Base-by-base conservation (phyloP, 64 coral and sea anemone species). In the Montipora efflorescens region DNA sequence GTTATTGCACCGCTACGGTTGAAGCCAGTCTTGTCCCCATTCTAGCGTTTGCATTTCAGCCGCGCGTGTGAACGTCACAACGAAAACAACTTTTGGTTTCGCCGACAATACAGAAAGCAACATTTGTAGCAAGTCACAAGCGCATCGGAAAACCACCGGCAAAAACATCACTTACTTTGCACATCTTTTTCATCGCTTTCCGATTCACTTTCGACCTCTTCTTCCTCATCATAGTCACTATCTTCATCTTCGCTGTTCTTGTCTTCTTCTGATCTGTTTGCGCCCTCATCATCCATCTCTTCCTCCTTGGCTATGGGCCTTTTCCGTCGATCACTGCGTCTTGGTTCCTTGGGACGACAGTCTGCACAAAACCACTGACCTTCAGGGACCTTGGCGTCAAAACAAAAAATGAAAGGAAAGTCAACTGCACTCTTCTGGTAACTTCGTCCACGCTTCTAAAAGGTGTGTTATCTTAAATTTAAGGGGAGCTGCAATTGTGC, bases 311-410 rank as follows among this genome's bases (percentile, higher is more conserved):
- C 90, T 19, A 77, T 59, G 14, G 75, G 87, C 55, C 83, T 94
- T 13, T 90, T 93, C 21, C 93, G 87, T 21, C 98, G 79, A 47
- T 96, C 91, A 52, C 95, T 90, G 5, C 92, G 95, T 14, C 98
- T 82, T 5, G 95, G 81, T 77, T 99, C 98, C 43, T 94, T 96
- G 14, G 98, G 98, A 67, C 98, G 98, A 58, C 98, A 99, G 59
- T 96, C 92, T n/a, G 79, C 59, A 84, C 98, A 99, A 88, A 99
- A 99, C 98, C 98, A 99, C 53, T 99, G 88, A 18, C 98, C 98
- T 14, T 99, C 98, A 9, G 98, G 98, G 15, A 99, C 73, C 95
- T 99, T 80, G 5, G 48, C 4, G 20, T 7, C 4, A 57, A 57
- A 11, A 57, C 53, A 15, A 21, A 59, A 87, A 5, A 45, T 3